Base-by-base conservation (phyloP, 2,113 vertebrate genomes). In the Salvelinus sp. region DNA sequence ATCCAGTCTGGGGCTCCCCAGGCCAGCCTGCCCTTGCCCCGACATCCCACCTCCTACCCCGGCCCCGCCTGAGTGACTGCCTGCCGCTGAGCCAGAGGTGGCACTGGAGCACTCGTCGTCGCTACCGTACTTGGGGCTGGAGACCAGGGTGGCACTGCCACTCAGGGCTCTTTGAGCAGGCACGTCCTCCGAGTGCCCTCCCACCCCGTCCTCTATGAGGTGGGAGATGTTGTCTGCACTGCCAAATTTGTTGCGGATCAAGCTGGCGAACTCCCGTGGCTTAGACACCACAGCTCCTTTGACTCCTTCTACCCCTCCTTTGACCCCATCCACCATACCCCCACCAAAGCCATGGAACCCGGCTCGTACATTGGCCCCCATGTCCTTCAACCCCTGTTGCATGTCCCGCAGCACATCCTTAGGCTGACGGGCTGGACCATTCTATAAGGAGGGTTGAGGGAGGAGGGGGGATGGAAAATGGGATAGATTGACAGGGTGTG, bases 381-480 rank as follows among this genome's bases (percentile, higher is more conserved):
- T 97, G 0, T 98, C 98, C 91, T 98, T 98, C 14, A 99, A 89
- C 7, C 98, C 98, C 76, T 99, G 98, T 86, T 98, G 97, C 98
- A 99, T 97, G 91, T 98, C 98, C 86, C 97, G 94, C 69, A 99
- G 94, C 76, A 99, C 97, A 47, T 98, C 97, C 85, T 99, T 99
- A 70, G 98, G 97, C 89, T 98, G 98, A 44, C 98, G 90, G 0
- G 95, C 95, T 0, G 96, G 97, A 63, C 98, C 97, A 62, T 98
- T 99, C 93, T 95, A 84, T 44, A 44, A 44, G 38, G 9, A 44
- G 38, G 38, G 9, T 44, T 12, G 38, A 44, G 9, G 65, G 74
- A 86, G 72, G 58, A 16, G 7, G n/a, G 58, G 4, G 58, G 58
- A 62, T n/a, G 58, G 58, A 62, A 22, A 69, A 38, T 33, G 14